Base-by-base conservation (phyloP, 2,113 vertebrate genomes). In the Siniperca chuatsi region DNA sequence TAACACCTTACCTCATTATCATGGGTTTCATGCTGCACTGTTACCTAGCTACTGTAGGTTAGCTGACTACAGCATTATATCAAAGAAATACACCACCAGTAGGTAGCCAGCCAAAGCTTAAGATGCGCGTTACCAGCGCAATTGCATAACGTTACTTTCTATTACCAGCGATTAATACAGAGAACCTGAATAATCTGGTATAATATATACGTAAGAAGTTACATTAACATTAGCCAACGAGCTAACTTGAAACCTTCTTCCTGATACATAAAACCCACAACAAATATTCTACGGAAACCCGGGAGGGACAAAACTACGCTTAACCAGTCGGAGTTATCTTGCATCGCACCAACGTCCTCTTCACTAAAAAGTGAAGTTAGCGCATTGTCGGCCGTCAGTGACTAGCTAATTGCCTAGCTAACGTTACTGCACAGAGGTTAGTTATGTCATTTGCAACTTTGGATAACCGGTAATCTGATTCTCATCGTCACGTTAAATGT, bases 1-100 rank as follows among this genome's bases (percentile, higher is more conserved):
- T 5, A 44, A 65, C 33, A 40, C 48, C 92, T 94, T 91, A 95
- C 94, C 94, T 94, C 86, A 78, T 90, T 82, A 78, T 86, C 40
- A 64, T 66, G 29, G 60, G 54, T 81, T 82, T 89, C 92, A 94
- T 93, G 74, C 67, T 91, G 90, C 92, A 90, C 79, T 85, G 74
- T 76, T 12, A 60, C 37, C 85, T 73, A 79, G 88, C 81, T 81
- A 61, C 37, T 71, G 20, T 25, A 42, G n/a, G 79, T 79, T 87
- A 90, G 85, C 77, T 66, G 25, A 75, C 69, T 82, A 81, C 15
- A 85, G 64, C 88, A 82, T 87, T 48, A 71, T 84, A 67, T 25
- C 37, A 82, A 40, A 64, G 5, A 62, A 55, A 84, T 16, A 77
- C 25, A 75, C 4, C 13, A 23, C 9, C 54, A 40, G 67, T 48